Conservation (phyloP, 2,113 vertebrate species). For the Numenius arquata region DNA sequence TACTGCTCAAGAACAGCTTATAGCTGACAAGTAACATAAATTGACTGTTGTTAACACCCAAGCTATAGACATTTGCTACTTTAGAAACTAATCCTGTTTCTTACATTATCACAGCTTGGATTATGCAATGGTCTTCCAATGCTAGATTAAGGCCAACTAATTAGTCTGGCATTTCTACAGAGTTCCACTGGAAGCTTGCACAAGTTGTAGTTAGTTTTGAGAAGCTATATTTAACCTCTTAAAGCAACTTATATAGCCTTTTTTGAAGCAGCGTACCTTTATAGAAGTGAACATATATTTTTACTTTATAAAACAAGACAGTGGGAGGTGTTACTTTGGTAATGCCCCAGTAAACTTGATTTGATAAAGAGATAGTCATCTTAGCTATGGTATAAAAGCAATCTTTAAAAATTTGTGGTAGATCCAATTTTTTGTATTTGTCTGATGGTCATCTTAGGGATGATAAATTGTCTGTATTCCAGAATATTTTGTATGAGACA, state of each 20-base stretch:
- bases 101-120: background rate
- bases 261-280: background rate
- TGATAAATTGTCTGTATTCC: background rate
- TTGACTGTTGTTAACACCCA: background rate
- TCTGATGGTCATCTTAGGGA: background rate
- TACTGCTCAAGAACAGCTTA: background rate
- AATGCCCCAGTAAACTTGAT: background rate
- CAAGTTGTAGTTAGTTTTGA: background rate
- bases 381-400: background rate
- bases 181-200: background rate
- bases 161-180: background rate
- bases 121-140: background rate
- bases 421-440: background rate
- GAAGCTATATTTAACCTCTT: background rate
- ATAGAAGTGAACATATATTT: background rate
- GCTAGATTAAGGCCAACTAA: no score
- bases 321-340: background rate
- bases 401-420: background rate
- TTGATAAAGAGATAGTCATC: background rate
- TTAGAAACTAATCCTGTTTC: background rate
- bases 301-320: background rate
- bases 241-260: background rate
- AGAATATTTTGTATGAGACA: background rate
- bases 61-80: background rate
- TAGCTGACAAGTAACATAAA: background rate